Evolutionary conservation across 2,113 vertebrate genomes (phyloP).

Genomic region (Mohoua ochrocephala): DNA sequence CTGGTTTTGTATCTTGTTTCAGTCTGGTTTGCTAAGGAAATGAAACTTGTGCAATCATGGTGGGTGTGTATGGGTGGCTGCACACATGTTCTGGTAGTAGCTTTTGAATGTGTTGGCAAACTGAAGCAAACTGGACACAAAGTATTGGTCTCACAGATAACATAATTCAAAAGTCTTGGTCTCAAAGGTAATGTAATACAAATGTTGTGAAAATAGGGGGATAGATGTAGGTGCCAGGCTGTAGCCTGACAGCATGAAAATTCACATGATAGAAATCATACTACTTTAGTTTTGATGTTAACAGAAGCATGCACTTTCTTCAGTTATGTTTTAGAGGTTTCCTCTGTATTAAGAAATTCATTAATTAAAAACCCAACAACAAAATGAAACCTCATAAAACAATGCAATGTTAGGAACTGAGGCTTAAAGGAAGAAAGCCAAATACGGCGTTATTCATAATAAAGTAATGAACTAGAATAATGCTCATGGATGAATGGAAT

Average conservation of each 20-base stretch:
- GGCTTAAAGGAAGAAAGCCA: background rate
- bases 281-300: background rate
- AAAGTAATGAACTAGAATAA: background rate
- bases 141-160: background rate
- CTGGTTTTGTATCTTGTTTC: background rate
- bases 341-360: background rate
- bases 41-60: background rate
- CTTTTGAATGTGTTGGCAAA: background rate
- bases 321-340: background rate
- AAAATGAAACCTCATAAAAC: background rate
- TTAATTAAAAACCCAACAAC: background rate
- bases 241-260: background rate
- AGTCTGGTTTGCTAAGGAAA: constrained; percentile 20
- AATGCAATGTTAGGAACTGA: background rate
- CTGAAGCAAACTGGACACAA: background rate
- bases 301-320: background rate
- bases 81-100: background rate
- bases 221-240: background rate
- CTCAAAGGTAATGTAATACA: background rate
- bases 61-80: background rate
- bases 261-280: background rate
- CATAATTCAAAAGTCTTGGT: background rate
- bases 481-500: background rate
- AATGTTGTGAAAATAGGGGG: background rate
- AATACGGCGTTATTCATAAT: background rate